Evolutionary conservation across 2,888 invertebrate genomes (phyloP), one percentile per base, ranked within the genome.

Genomic region (Tenthredo livida): DNA sequence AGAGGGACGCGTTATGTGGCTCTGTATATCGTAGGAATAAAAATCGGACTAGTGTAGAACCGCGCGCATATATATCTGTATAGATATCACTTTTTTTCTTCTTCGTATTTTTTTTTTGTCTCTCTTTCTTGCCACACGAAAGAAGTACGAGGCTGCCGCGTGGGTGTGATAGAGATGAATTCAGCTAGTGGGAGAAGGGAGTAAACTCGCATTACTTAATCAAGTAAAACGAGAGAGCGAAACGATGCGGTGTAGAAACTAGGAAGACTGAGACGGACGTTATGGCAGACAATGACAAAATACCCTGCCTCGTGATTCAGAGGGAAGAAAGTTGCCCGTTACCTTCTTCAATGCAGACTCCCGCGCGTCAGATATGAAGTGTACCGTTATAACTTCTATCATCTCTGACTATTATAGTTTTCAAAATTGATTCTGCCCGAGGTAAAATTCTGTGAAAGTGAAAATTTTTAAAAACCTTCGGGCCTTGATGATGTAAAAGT

Each of bases 131-230:
- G 25, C 25, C 12, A 25, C 10, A 25, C 21, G 61, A 61, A 61
- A 61, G 61, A 61, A 61, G 25, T 61, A 61, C 61, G 61, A 61
- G 25, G 2, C 25, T 73, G 21, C 25, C 7, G 47, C 40, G 33
- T 65, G 61, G 50, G 70, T 17, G 50, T 43, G 58, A 88, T 87
- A 84, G 87, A 88, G 88, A 88, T 84, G 47, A 47, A 43, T 50
- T 17, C 25, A 29, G 25, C 29, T 1, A 17, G n/a, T 33, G 75
- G 75, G 37, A 43, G 65, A 40, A 47, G 84, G 77, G 33, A 37
- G 89, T 77, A 89, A 90, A 90, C 89, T 91, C 90, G 90, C 90
- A 91, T 90, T 90, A 90, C 89, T 89, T 91, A 90, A 91, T 90
- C 90, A 91, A 91, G 91, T 89, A 89, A 90, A 90, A 90, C 90